Evolutionary conservation across 92 coral and sea anemone genomes (phyloP).

Genomic region (Pocillopora grandis): DNA sequence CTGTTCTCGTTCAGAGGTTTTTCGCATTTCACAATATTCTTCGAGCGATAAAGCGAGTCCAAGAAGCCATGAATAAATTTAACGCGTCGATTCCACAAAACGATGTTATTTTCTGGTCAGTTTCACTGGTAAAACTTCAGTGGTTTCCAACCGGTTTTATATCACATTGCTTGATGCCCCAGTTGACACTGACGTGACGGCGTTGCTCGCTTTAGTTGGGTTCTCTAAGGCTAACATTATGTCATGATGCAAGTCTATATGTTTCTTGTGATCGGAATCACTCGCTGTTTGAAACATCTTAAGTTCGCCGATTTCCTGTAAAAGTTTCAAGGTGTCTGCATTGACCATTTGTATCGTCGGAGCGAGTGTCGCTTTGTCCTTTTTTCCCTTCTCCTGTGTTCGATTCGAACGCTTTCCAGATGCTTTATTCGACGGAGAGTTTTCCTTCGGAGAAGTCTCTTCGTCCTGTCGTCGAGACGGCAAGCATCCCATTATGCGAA

Average conservation of each 20-base stretch:
- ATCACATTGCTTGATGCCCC: constrained; percentile 47
- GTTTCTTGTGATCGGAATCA: constrained; percentile 75
- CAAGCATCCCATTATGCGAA: constrained; percentile 89
- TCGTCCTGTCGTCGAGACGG: constrained; percentile 78
- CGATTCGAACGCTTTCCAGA: constrained; percentile 47
- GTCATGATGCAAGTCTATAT: constrained; percentile 80
- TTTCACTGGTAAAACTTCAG: neutral
- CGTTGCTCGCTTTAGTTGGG: constrained; percentile 64
- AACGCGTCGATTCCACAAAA: constrained; percentile 9
- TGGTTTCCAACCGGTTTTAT: constrained; percentile 23
- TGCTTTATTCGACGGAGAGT: constrained; percentile 49
- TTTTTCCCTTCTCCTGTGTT: constrained; percentile 27
- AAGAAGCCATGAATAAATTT: constrained; percentile 11
- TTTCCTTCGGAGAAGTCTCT: constrained; percentile 55
- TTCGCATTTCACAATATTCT: neutral
- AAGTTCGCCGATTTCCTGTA: constrained; percentile 95
- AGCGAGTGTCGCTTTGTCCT: constrained; percentile 50
- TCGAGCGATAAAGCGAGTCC: neutral
- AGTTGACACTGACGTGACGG: constrained; percentile 37
- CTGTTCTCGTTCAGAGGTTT: neutral
- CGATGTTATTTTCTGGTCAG: neutral
- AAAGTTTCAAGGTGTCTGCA: constrained; percentile 87
- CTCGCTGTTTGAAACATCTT: constrained; percentile 83
- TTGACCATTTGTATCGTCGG: constrained; percentile 95
- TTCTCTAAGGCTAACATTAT: constrained; percentile 89